A percentile compares a stretch with the other conserved stretches of the same genome.
phyloP scores from a whole-genome alignment of 2,888 invertebrate genomes.

The Pyrocoelia pectoralis region DNA sequence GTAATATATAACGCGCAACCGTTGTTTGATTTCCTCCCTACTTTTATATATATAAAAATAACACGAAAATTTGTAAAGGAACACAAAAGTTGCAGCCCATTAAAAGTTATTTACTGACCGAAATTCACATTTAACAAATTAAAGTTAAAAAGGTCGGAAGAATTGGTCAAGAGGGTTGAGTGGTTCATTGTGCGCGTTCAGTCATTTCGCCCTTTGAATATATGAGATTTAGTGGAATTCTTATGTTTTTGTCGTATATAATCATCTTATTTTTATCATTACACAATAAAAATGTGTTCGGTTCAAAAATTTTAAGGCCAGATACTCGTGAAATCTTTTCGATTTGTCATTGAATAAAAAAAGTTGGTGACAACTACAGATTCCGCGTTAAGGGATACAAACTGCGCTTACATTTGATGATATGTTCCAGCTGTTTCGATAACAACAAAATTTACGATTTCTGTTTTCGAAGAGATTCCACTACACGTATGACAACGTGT shows the following conservation, averaged over 20 bases:
- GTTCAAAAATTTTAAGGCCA: background rate
- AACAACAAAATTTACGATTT: conserved; percentile 33
- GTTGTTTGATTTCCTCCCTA: conserved; percentile 29
- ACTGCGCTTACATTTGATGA: conserved; percentile 35
- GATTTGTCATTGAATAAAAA: conserved; percentile 20
- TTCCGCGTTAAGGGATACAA: conserved; percentile 32
- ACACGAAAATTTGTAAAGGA: conserved; percentile 30
- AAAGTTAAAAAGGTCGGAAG: conserved; percentile 43
- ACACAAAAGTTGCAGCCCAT: conserved; percentile 37
- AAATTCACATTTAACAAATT: conserved; percentile 41
- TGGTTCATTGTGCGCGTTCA: conserved; percentile 39
- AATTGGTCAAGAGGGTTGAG: conserved; percentile 40
- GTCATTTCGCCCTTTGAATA: conserved; percentile 27
- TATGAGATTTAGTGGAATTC: conserved; percentile 31
- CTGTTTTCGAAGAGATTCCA: conserved; percentile 33
- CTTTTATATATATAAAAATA: conserved; percentile 30
- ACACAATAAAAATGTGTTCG: conserved; percentile 20
- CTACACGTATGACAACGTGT: conserved; percentile 24
- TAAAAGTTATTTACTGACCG: conserved; percentile 42
- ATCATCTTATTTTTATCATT: conserved; percentile 21
- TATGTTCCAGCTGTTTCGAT: conserved; percentile 34
- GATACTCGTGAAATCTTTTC: background rate
- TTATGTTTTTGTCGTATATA: conserved; percentile 13
- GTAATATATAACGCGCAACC: conserved; percentile 34
- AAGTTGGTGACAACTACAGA: conserved; percentile 34